These are phyloP conservation scores for Anarhynchus alexandrinus DNA, from an alignment of 2,113 vertebrate species.

Conservation along the genomic window DNA sequence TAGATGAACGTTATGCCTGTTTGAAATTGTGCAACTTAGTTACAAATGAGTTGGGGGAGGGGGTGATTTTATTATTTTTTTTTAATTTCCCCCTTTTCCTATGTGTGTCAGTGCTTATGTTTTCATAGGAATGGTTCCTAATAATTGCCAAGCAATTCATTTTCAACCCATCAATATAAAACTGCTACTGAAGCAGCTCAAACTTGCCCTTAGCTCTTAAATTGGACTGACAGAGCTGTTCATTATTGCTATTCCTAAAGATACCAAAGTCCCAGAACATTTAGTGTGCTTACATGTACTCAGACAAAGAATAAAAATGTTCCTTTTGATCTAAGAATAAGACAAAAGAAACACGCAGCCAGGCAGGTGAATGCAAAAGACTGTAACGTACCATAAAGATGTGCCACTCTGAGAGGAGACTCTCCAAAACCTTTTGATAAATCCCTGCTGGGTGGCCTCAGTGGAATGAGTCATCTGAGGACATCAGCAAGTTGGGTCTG, in stretches of 20 bases:
- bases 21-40: not conserved
- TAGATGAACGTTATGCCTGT: not conserved
- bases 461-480: not conserved
- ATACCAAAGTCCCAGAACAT: not conserved
- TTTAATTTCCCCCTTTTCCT: not conserved
- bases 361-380: not conserved
- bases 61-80: rapidly evolving
- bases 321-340: not conserved
- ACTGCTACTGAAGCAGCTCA: not conserved
- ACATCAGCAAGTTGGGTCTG: not conserved
- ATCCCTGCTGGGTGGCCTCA: rapidly evolving
- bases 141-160: not conserved
- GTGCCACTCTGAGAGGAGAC: not conserved
- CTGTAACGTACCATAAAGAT: not conserved
- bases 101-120: not conserved
- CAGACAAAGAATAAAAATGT: not conserved
- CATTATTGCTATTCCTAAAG: not conserved
- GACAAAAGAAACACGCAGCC: not conserved
- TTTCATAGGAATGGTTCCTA: not conserved
- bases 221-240: not conserved
- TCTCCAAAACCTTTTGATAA: not conserved
- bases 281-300: not conserved
- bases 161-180: not conserved
- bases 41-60: not conserved
- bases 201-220: not conserved